Evolutionary conservation across 2,113 vertebrate species (phyloP).

Genomic region (Amblyornis subalaris): DNA sequence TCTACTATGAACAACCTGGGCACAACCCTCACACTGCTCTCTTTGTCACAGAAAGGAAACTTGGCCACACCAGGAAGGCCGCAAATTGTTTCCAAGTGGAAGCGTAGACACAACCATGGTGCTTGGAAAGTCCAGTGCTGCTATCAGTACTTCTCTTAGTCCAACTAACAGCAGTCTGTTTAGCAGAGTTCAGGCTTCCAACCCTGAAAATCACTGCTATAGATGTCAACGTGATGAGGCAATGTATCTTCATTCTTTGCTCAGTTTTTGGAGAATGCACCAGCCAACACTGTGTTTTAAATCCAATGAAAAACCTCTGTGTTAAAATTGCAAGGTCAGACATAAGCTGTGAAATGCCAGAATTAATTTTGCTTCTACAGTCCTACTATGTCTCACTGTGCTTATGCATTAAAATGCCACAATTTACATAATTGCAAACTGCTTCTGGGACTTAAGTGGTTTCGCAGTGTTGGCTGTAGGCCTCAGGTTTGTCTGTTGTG

Average conservation of each 20-base stretch:
- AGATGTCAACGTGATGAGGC: neutral
- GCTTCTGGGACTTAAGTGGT: neutral
- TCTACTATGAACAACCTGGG: fast-evolving
- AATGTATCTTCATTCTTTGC: neutral
- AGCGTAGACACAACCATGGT: fast-evolving
- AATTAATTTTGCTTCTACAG: neutral
- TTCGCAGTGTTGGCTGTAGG: neutral
- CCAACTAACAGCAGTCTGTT: neutral
- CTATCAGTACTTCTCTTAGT: neutral
- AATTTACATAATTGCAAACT: neutral
- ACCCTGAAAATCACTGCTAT: neutral
- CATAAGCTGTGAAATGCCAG: neutral
- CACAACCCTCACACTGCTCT: neutral
- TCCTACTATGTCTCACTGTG: neutral
- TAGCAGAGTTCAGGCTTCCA: neutral
- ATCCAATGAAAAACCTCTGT: neutral
- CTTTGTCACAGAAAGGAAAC: neutral
- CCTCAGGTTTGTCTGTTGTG: neutral
- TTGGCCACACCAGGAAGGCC: neutral
- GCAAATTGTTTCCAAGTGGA: neutral
- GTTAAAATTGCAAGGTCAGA: neutral
- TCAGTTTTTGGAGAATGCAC: neutral
- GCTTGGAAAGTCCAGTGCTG: neutral
- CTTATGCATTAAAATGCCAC: neutral
- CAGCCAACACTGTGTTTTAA: neutral